Base-by-base conservation (phyloP, 1,140 invertebrate species). In the Pissodes strobi region DNA sequence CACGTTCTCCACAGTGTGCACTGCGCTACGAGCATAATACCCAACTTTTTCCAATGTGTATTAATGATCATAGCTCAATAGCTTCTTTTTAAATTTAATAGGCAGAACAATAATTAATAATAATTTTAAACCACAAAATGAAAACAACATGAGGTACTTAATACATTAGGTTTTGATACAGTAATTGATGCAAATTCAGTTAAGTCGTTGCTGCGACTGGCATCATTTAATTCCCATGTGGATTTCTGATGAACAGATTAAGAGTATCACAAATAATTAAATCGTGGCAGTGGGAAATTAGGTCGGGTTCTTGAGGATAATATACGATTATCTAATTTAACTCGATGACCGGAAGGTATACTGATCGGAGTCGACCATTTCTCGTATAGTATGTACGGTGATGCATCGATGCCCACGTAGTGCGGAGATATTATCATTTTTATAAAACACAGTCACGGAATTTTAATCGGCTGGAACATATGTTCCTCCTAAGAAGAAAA, bases 371-470 rank as follows among this genome's bases (percentile, higher is more conserved):
- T 19, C 38, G n/a, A 27, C 12, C 38, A 25, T 27, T 19, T 48
- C 43, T 37, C 18, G 41, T 34, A 43, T 12, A 15, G 22, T 23
- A 15, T 15, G 13, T 43, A 15, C 38, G 25, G 45, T 52, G 58
- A 52, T 51, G 48, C 46, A 61, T 49, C 46, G 58, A 49, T 45
- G 58, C 41, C 46, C 58, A 49, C 58, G 58, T 38, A 59, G 45
- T 18, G 34, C 9, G 34, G 15, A 49, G 58, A 49, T 52, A 61
- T 52, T 61, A 61, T 61, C 58, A 61, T 61, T 61, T 61, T 61
- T 61, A 61, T 49, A 41, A 49, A 61, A 51, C 41, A 41, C 46
- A 49, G 58, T 61, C 58, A 61, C 58, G 58, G 58, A 49, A 61
- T 61, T 61, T 61, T 51, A 61, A 61, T 61, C 58, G 46, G 12